Conservation (phyloP, 2,888 invertebrate species). For the Liodrosophila aerea region DNA sequence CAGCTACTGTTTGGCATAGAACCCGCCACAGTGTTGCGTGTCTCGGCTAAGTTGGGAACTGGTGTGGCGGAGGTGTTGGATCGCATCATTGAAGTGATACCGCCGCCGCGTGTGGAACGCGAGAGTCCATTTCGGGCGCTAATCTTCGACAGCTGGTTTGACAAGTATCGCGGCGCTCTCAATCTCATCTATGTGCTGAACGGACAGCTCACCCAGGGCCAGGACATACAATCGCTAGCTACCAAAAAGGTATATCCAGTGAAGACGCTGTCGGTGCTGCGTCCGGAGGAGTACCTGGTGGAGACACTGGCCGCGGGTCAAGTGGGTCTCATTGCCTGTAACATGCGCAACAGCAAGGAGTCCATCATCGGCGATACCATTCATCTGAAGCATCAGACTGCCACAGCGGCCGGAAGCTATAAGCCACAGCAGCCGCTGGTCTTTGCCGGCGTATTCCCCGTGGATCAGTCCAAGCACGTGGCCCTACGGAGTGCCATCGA, state of each 20-base stretch:
- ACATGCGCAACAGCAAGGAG: constrained; percentile 89
- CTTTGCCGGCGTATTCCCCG: constrained; percentile 93
- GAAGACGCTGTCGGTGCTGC: constrained; percentile 89
- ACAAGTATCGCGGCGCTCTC: constrained; percentile 92
- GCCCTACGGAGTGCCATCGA: constrained; percentile 91
- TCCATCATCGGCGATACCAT: constrained; percentile 91
- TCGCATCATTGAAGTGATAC: constrained; percentile 90
- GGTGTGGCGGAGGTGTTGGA: constrained; percentile 91
- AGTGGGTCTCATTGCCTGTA: constrained; percentile 93
- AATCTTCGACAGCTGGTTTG: constrained; percentile 97
- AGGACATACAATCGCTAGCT: constrained; percentile 88
- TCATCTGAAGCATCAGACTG: constrained; percentile 83
- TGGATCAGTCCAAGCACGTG: constrained; percentile 92
- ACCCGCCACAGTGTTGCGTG: constrained; percentile 88
- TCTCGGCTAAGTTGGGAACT: constrained; percentile 95
- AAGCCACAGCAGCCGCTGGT: constrained; percentile 90
- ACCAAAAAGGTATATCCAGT: constrained; percentile 90
- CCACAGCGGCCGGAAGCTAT: constrained; percentile 85
- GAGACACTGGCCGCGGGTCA: constrained; percentile 92
- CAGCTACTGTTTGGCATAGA: constrained; percentile 91
- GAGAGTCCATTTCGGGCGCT: constrained; percentile 89
- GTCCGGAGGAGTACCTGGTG: constrained; percentile 88
- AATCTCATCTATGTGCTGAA: constrained; percentile 90
- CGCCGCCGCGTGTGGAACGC: constrained; percentile 87
- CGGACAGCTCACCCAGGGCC: constrained; percentile 88